Percentiles rank a stretch among this genome's conserved stretches.
Evolutionary conservation across 2,113 vertebrate genomes (phyloP).

Genomic region (Columba janthina): DNA sequence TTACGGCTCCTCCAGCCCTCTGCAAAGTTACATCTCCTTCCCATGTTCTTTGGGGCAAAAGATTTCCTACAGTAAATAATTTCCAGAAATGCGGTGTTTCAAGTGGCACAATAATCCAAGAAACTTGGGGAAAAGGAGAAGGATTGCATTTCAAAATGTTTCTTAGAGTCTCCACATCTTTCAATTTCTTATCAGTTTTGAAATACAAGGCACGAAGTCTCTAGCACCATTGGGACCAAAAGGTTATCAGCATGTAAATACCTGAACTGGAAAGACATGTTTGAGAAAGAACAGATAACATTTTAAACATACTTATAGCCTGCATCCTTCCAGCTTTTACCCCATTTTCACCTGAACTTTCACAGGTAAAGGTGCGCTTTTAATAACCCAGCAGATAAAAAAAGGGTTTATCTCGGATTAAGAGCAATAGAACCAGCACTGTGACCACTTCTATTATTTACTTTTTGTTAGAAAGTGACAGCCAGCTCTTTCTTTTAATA

Average conservation of each 20-base stretch:
- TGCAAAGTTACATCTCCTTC: background rate
- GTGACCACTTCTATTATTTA: background rate
- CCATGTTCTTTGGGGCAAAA: background rate
- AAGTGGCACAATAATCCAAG: background rate
- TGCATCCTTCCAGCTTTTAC: constrained; percentile 24
- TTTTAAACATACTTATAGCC: constrained; percentile 63
- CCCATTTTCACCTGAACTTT: constrained; percentile 51
- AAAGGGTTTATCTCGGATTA: background rate
- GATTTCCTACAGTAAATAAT: background rate
- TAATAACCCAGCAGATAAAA: constrained; percentile 37
- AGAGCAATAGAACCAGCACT: background rate
- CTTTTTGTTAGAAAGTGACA: background rate
- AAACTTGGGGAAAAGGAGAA: background rate
- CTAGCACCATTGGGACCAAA: constrained; percentile 66
- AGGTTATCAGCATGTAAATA: constrained; percentile 79
- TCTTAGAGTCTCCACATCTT: constrained; percentile 28
- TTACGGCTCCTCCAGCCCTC: background rate
- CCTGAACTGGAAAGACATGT: constrained; percentile 59
- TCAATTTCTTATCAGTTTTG: constrained; percentile 53
- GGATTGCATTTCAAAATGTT: background rate
- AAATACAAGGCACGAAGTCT: constrained; percentile 58
- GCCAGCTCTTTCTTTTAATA: background rate
- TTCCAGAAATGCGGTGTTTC: background rate
- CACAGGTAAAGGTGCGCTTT: constrained; percentile 41
- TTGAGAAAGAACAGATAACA: constrained; percentile 74